Conservation (phyloP, 1,140 invertebrate genomes). For the Drosophila malerkotliana region DNA sequence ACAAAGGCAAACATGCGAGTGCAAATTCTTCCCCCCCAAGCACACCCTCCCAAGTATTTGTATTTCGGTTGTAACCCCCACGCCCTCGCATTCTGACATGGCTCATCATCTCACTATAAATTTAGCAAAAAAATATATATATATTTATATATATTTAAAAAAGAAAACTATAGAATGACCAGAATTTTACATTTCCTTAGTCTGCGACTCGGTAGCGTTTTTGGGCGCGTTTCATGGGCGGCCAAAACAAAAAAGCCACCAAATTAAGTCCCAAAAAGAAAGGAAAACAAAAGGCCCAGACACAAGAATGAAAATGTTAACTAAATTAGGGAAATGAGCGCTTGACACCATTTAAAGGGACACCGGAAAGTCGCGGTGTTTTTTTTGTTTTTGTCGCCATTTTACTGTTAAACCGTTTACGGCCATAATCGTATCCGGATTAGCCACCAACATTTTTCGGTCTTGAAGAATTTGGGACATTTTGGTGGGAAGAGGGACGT, state of each 20-base stretch:
- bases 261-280: conserved; percentile 32
- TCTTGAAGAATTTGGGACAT: conserved; percentile 40
- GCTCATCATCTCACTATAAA: conserved; percentile 59
- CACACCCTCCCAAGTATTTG: not conserved
- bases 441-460: conserved; percentile 46
- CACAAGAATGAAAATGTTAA: conserved; percentile 52
- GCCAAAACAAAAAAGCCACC: conserved; percentile 24
- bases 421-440: conserved; percentile 77
- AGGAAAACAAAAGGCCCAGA: conserved; percentile 21
- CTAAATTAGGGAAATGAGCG: conserved; percentile 80
- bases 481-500: not conserved
- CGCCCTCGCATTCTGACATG: conserved; percentile 14
- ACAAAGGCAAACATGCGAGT: conserved; percentile 32
- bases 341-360: conserved; percentile 68
- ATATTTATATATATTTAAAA: conserved; percentile 20
- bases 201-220: conserved; percentile 2
- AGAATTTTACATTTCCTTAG: conserved; percentile 9
- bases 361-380: conserved; percentile 65
- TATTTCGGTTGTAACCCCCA: conserved; percentile 4
- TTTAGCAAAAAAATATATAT: conserved; percentile 47
- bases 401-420: conserved; percentile 63
- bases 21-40: conserved; percentile 9
- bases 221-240: conserved; percentile 33
- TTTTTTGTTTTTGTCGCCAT: conserved; percentile 18
- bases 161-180: not conserved